Conservation (phyloP, 2,113 vertebrate species). For the Coracopsis vasa region DNA sequence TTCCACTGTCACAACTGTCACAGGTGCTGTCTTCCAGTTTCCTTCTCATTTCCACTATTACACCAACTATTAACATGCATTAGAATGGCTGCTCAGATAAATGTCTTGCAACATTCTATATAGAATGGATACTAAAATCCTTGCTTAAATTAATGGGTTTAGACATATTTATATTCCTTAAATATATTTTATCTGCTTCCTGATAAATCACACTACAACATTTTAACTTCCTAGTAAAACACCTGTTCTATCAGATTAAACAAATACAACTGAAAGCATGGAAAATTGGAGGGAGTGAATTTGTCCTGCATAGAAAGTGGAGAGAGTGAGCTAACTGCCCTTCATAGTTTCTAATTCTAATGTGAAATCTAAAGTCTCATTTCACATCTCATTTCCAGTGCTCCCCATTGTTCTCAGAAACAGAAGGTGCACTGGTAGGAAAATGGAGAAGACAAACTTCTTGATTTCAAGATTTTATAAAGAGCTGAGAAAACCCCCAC, state of each 20-base stretch:
- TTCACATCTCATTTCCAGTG: conserved; percentile 21
- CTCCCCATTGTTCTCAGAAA: neutral
- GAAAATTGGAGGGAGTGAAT: neutral
- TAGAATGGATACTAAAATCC: neutral
- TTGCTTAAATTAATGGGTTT: conserved; percentile 13
- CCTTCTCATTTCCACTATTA: neutral
- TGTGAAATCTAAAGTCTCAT: neutral
- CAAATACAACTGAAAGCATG: neutral
- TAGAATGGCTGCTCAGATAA: neutral
- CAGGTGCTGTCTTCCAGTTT: neutral
- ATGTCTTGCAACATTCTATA: neutral
- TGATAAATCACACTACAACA: neutral
- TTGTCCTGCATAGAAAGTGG: neutral
- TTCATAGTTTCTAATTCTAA: neutral
- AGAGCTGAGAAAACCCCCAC: neutral
- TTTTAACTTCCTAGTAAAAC: conserved; percentile 8
- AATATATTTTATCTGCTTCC: conserved; percentile 8
- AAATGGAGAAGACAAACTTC: neutral
- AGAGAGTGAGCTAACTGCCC: neutral
- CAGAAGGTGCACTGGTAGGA: neutral
- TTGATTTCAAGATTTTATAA: neutral
- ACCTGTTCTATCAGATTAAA: neutral
- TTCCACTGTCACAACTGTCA: neutral
- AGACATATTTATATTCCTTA: neutral
- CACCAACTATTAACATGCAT: neutral